phyloP scores from a whole-genome alignment of 2,113 vertebrate species.

The Syngnathus floridae region DNA sequence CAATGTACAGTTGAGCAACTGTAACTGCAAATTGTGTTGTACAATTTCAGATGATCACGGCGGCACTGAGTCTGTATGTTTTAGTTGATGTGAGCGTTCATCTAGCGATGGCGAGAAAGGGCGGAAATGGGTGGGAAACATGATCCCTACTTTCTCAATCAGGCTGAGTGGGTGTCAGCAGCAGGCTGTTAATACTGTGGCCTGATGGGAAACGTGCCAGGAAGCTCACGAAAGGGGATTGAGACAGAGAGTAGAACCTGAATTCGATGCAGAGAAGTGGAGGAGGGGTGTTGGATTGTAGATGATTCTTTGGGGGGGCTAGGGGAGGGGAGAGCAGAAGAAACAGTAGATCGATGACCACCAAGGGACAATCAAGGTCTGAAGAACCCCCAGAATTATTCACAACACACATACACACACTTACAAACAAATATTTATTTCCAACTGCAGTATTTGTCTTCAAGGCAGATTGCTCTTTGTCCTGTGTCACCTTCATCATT shows the following conservation, averaged over 20 bases:
- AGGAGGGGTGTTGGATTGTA: not conserved
- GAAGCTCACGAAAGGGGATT: slow-evolving; percentile 46
- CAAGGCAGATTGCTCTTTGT: slow-evolving; percentile 59
- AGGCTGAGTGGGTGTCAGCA: slow-evolving; percentile 55
- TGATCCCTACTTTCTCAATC: slow-evolving; percentile 39
- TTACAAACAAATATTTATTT: slow-evolving; percentile 21
- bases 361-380: slow-evolving; percentile 42
- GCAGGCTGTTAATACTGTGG: slow-evolving; percentile 48
- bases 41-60: not conserved
- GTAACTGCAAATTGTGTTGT: not conserved
- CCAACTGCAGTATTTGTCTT: slow-evolving; percentile 29
- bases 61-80: slow-evolving; percentile 11
- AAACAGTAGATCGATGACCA: slow-evolving; percentile 16
- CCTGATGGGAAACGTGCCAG: slow-evolving; percentile 63
- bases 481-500: slow-evolving; percentile 63
- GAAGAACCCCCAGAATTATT: slow-evolving; percentile 35
- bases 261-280: slow-evolving; percentile 27
- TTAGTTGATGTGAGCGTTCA: slow-evolving; percentile 10
- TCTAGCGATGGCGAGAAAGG: slow-evolving; percentile 16
- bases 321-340: slow-evolving; percentile 14
- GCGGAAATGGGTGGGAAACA: slow-evolving; percentile 45
- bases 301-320: slow-evolving; percentile 10
- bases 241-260: slow-evolving; percentile 35
- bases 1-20: too few relatives aligned
- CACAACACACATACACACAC: slow-evolving; percentile 16